phyloP scores from a whole-genome alignment of 2,797 vertebrate genomes.

The Selene dorsalis region DNA sequence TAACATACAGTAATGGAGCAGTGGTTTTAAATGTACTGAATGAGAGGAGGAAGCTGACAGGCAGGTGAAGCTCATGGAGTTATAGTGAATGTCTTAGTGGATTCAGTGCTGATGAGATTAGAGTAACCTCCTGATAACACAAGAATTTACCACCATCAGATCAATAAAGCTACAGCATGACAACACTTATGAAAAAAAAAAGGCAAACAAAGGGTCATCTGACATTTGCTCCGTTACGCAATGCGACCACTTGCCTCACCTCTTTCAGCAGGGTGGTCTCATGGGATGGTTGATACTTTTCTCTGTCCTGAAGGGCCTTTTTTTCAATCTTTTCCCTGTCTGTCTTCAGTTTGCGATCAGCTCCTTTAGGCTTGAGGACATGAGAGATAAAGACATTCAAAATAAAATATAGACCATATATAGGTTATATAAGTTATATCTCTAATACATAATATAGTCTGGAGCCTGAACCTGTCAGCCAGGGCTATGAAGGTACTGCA shows the following conservation, averaged over 20 bases:
- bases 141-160: conserved; percentile 3
- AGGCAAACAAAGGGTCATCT: conserved; percentile 11
- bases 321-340: conserved; percentile 96
- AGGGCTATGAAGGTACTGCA: no score
- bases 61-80: neutral
- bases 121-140: conserved; percentile 4
- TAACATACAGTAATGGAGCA: conserved; percentile 25
- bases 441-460: neutral
- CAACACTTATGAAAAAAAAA: neutral
- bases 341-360: conserved; percentile 96
- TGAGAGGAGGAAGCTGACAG: neutral
- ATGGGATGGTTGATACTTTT: conserved; percentile 93
- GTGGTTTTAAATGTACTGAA: neutral
- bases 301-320: conserved; percentile 89
- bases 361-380: conserved; percentile 92
- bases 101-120: conserved; percentile 16
- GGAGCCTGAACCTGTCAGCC: neutral
- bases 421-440: neutral
- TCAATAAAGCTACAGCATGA: conserved; percentile 19
- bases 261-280: conserved; percentile 93
- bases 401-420: neutral
- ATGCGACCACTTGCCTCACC: conserved; percentile 75
- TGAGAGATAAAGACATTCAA: neutral
- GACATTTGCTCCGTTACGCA: neutral
- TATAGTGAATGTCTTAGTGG: neutral